Evolutionary conservation across 2,113 vertebrate genomes (phyloP), one percentile per base, ranked within the genome.

Genomic region (Copsychus sechellarum): DNA sequence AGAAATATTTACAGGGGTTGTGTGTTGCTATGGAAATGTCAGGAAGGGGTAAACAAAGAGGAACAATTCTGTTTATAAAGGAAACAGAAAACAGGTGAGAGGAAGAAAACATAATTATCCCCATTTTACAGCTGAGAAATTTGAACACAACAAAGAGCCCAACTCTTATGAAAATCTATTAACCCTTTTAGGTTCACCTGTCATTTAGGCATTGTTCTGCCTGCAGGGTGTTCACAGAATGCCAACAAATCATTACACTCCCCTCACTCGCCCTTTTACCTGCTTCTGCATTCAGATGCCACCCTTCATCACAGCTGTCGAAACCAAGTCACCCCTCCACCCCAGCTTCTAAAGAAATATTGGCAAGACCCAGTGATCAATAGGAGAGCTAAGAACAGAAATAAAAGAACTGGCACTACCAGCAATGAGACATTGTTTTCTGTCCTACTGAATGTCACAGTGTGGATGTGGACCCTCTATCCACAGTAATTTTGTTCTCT

Each of bases 1-100:
- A 88, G 31, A 81, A 81, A 71, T 88, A 50, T 73, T 88, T 83
- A 42, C 28, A 69, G 23, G 57, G 45, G 29, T 73, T 86, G 11
- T 89, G 66, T 79, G 93, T 92, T 95, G 71, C 93, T 91, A 92
- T 95, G 94, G 87, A 94, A 93, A 94, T 96, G 47, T 67, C 88
- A 70, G 42, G 64, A 66, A 83, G 14, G 26, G 12, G 13, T 82
- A 94, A 91, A 73, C 70, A 94, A 74, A 87, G 85, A 36, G 64
- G 51, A 61, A 56, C 12, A 66, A 36, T 94, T 93, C 67, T 86
- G 45, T 77, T 92, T 85, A 53, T 81, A 66, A 88, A 80, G 70
- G 90, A 92, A 87, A 65, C n/a, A 91, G 58, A 93, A 81, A 89
- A 77, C 5, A 72, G 33, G 58, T 77, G 50, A 81, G 84, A 88